Conservation (phyloP, 2,888 invertebrate genomes). For the Adineta ricciae region DNA sequence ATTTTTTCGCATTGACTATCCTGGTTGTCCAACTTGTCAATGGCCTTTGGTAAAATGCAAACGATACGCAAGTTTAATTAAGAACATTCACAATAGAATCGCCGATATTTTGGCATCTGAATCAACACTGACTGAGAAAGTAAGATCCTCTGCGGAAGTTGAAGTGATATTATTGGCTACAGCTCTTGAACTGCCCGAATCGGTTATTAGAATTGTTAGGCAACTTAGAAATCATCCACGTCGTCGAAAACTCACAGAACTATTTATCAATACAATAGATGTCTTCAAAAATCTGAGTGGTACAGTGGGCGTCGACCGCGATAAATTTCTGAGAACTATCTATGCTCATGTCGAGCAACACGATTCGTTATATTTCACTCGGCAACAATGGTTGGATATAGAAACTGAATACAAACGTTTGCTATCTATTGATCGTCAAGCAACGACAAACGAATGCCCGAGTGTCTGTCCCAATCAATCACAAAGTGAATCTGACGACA, state of each 20-base stretch:
- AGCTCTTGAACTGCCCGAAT: background rate
- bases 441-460: background rate
- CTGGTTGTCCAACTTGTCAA: background rate
- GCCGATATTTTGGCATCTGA: background rate
- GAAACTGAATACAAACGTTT: constrained; percentile 1
- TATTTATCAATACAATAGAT: background rate
- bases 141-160: too few species aligned
- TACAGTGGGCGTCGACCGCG: background rate
- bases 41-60: background rate
- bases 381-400: constrained; percentile 12
- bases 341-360: background rate
- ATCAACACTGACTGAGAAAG: too few species aligned
- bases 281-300: background rate
- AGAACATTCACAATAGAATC: background rate
- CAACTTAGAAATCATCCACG: background rate
- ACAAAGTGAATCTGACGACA: background rate
- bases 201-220: background rate
- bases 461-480: too few species aligned
- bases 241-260: background rate
- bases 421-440: background rate
- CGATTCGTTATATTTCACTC: background rate
- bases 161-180: background rate
- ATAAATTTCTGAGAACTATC: background rate
- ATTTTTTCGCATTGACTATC: background rate
- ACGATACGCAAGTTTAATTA: background rate